phyloP scores from a whole-genome alignment of 1,140 invertebrate genomes.

The Aporrectodea caliginosa region DNA sequence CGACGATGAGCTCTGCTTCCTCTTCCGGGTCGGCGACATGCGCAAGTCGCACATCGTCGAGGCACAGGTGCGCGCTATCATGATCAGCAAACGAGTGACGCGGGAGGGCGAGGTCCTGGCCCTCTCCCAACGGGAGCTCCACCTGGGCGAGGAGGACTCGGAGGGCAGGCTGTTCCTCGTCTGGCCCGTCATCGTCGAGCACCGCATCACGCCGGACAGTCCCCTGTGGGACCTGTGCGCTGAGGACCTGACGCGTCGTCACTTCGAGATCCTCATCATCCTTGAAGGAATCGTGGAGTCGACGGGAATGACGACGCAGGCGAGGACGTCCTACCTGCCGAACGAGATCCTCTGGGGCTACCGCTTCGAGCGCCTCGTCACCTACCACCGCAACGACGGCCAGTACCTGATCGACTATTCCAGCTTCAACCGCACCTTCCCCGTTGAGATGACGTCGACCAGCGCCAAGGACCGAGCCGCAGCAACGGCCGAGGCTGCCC shows the following conservation, averaged over 20 bases:
- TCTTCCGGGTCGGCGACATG: constrained; percentile 49
- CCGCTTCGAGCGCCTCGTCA: constrained; percentile 37
- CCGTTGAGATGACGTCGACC: constrained; percentile 42
- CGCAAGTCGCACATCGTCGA: constrained; percentile 81
- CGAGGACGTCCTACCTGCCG: constrained; percentile 73
- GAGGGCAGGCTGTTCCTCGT: constrained; percentile 36
- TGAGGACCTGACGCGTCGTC: constrained; percentile 28
- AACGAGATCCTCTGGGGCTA: constrained; percentile 32
- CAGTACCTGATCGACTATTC: constrained; percentile 51
- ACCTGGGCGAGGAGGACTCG: constrained; percentile 37
- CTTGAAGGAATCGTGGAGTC: constrained; percentile 36
- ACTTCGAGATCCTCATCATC: constrained; percentile 34
- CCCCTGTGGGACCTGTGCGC: constrained; percentile 36
- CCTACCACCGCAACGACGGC: constrained; percentile 45
- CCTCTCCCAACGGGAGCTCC: constrained; percentile 38
- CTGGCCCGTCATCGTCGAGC: constrained; percentile 37
- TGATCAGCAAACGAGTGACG: constrained; percentile 84
- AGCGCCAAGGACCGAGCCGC: constrained; percentile 38
- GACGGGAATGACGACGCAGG: constrained; percentile 56
- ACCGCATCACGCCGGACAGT: constrained; percentile 35
- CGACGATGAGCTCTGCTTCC: constrained; percentile 71
- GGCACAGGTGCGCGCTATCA: constrained; percentile 78
- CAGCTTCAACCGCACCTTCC: constrained; percentile 45
- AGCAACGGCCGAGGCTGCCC: too few species aligned
- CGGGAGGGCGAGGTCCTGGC: constrained; percentile 57